Evolutionary conservation across 2,888 invertebrate genomes (phyloP).

Genomic region (Tetheella fluctuosa): DNA sequence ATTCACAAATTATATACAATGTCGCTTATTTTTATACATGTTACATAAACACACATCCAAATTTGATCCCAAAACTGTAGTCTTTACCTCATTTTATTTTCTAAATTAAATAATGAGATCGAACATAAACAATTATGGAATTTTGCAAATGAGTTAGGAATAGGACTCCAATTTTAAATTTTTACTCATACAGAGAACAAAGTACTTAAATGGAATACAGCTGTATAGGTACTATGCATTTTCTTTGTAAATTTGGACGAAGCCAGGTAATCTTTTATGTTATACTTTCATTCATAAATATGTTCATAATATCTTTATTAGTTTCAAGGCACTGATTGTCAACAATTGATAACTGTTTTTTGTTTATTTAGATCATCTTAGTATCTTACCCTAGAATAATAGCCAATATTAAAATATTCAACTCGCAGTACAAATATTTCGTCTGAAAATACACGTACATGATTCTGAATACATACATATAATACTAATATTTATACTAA

Average conservation of each 20-base stretch:
- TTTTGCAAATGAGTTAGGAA: constrained; percentile 54
- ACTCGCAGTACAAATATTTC: constrained; percentile 76
- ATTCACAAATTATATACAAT: constrained; percentile 81
- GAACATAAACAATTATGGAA: constrained; percentile 78
- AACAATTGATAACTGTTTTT: constrained; percentile 75
- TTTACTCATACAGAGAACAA: constrained; percentile 1
- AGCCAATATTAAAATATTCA: constrained; percentile 82
- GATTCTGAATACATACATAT: constrained; percentile 77
- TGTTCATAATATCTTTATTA: constrained; percentile 68
- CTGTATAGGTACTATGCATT: constrained; percentile 26
- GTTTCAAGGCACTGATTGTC: constrained; percentile 79
- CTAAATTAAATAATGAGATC: constrained; percentile 84
- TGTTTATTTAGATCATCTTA: constrained; percentile 71
- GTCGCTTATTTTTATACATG: constrained; percentile 76
- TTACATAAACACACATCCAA: constrained; percentile 82
- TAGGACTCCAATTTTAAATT: constrained; percentile 47
- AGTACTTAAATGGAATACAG: constrained; percentile 3
- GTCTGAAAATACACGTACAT: constrained; percentile 80
- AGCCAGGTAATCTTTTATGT: constrained; percentile 47
- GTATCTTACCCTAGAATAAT: constrained; percentile 75
- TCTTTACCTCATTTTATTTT: constrained; percentile 83
- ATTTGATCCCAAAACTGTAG: constrained; percentile 84
- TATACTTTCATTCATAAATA: constrained; percentile 67
- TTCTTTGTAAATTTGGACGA: constrained; percentile 58
- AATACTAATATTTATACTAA: constrained; percentile 64